A percentile compares a stretch with the other conserved stretches of the same genome.
Evolutionary conservation across 1,140 invertebrate genomes (phyloP).

Genomic region (Micrasema minimum): DNA sequence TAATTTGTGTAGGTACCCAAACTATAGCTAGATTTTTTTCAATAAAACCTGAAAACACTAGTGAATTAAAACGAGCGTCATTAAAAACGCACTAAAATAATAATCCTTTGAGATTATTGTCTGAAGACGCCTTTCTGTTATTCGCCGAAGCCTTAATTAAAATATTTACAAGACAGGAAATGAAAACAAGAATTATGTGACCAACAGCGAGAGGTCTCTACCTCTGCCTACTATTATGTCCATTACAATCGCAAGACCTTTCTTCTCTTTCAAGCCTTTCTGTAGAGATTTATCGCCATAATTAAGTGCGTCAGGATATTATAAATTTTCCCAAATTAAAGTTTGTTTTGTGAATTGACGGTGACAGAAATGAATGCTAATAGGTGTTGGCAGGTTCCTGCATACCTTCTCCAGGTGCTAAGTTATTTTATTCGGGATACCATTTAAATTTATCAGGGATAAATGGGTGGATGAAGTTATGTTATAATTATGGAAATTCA

Average conservation of each 20-base stretch:
- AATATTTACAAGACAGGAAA: conserved; percentile 48
- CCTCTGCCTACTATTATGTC: background rate
- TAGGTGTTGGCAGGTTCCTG: no score
- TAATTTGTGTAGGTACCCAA: no score
- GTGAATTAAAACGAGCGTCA: background rate
- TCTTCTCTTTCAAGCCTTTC: conserved; percentile 12
- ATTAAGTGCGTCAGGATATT: conserved; percentile 13
- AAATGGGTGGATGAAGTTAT: no score
- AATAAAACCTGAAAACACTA: no score
- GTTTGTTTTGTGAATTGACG: no score
- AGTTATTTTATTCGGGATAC: no score
- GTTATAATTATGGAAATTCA: no score
- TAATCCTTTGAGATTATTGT: conserved; percentile 4
- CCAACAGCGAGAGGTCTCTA: background rate
- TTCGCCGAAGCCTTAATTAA: conserved; percentile 44
- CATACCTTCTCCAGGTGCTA: no score
- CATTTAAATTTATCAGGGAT: no score
- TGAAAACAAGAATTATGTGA: conserved; percentile 40
- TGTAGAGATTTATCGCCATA: conserved; percentile 14
- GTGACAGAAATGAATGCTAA: no score
- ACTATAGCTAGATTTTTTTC: no score
- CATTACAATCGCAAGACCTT: conserved; percentile 15
- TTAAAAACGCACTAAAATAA: conserved; percentile 3
- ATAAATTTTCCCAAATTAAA: conserved; percentile 31
- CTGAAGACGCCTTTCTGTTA: conserved; percentile 30